Base-by-base conservation (phyloP, 1,140 invertebrate genomes). In the Bombus turneri region DNA sequence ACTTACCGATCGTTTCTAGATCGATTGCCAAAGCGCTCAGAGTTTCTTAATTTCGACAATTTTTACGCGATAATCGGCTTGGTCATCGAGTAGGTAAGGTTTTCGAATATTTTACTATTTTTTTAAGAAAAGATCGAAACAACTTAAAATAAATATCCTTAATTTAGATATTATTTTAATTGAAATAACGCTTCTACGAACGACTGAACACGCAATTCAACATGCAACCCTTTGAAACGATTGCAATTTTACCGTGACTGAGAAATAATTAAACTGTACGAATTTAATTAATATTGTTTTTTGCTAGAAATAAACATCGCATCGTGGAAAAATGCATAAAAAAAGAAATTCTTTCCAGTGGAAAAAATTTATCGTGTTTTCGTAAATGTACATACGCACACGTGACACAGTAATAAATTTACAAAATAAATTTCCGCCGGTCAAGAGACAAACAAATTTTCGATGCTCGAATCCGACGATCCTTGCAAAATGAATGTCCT, bases 371-470 rank as follows among this genome's bases (percentile, higher is more conserved):
- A 53, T 28, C 41, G 3, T n/a, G 41, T 34, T 43, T 47, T 13
- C 15, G 28, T 43, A 34, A 80, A 80, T 69, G 34, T 69, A n/a
- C 15, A 15, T 8, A 18, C 22, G 59, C 43, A 4, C 25, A 3
- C 34, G n/a, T 22, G 43, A 37, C 34, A 22, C 6, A 6, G 2
- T 39, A 39, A 71, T 57, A 57, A 81, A 81, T 81, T 71, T 72
- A 8, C 18, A 15, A 39, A 72, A 71, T 25, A 31, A 41, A 71
- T 81, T 39, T 28, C 34, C 15, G 25, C 6, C 31, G 12, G 25
- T 37, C 12, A 25, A 41, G 28, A 22, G 68, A 59, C 31, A 59
- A 81, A 81, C 79, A 72, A 59, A 69, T 80, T 81, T 81, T 81
- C n/a, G 37, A 72, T 22, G 13, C 37, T 73, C 9, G 13, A 12